Conservation (phyloP, 2,113 vertebrate species). For the Strix uralensis region DNA sequence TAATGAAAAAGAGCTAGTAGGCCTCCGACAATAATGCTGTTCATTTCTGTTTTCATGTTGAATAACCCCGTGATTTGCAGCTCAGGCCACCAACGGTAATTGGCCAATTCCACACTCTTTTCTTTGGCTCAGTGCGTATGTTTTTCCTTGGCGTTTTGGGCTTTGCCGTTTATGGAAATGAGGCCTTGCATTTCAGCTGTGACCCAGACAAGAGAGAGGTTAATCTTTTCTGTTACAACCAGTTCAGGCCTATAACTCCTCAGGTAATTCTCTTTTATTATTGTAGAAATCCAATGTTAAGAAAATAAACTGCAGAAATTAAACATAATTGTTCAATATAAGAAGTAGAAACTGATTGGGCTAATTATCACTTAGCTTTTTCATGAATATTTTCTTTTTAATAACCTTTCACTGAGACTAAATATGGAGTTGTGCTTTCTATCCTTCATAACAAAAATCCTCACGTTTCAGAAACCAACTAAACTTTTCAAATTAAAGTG, state of each 20-base stretch:
- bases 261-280: slow-evolving; percentile 71
- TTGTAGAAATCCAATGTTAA: not conserved
- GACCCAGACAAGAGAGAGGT: slow-evolving; percentile 85
- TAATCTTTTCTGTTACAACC: slow-evolving; percentile 90
- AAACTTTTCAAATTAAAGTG: not conserved
- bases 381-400: not conserved
- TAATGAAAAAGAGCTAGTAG: not conserved
- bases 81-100: slow-evolving; percentile 86
- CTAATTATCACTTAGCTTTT: not conserved
- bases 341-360: not conserved
- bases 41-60: slow-evolving; percentile 17
- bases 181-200: slow-evolving; percentile 90
- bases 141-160: slow-evolving; percentile 86
- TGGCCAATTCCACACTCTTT: slow-evolving; percentile 88
- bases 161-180: slow-evolving; percentile 88
- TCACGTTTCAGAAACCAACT: not conserved
- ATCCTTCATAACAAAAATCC: not conserved
- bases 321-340: not conserved
- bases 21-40: not conserved
- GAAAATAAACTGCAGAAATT: not conserved
- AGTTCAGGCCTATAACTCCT: slow-evolving; percentile 88
- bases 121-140: slow-evolving; percentile 86
- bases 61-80: slow-evolving; percentile 64
- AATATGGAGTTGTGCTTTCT: not conserved
- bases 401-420: not conserved